Evolutionary conservation across 1,140 invertebrate genomes (phyloP), one percentile per base, ranked within the genome.

Genomic region (Homarus americanus): DNA sequence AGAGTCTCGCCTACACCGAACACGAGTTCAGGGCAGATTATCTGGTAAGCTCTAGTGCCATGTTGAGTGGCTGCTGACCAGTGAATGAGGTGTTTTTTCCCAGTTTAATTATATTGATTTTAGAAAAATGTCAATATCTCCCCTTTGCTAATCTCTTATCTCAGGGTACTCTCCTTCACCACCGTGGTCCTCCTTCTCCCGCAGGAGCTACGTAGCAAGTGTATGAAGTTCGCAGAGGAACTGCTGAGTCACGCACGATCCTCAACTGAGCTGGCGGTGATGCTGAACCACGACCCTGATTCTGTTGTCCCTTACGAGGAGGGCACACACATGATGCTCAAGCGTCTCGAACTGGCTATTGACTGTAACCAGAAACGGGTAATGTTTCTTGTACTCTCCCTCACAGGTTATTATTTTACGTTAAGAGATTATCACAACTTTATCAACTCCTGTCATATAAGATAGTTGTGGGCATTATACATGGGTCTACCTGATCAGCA

Each of bases 191-290:
- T 38, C 34, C 17, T 32, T 28, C 44, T 9, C 32, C 28, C 4
- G 15, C 72, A 92, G 92, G 97, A 97, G 92, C 95, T 99, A 38
- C 95, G 97, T 12, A 95, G 95, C 69, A 97, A 98, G 94, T 98
- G 97, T 92, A 97, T 98, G 94, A 96, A 97, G 93, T 99, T 99
- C 93, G 98, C 98, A 0, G 97, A 98, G 1, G 97, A 98, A 93
- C 95, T 99, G 32, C 94, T 99, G 73, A 96, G 98, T 92, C 97
- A 99, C 94, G 97, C 97, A 0, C 94, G 98, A 75, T 98, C 97
- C 89, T 98, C 98, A 0, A 96, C 97, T 90, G 98, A 99, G 94
- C 94, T 99, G 91, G 97, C 97, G 87, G 97, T 98, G n/a, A 97
- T 99, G 82, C 95, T 99, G n/a, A 97, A 97, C 94, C 96, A 97